A percentile compares a stretch with the other conserved stretches of the same genome.
These are phyloP conservation scores for Pristionchus japonicus DNA, from an alignment of 2,888 invertebrate species.

Conservation along the genomic window DNA sequence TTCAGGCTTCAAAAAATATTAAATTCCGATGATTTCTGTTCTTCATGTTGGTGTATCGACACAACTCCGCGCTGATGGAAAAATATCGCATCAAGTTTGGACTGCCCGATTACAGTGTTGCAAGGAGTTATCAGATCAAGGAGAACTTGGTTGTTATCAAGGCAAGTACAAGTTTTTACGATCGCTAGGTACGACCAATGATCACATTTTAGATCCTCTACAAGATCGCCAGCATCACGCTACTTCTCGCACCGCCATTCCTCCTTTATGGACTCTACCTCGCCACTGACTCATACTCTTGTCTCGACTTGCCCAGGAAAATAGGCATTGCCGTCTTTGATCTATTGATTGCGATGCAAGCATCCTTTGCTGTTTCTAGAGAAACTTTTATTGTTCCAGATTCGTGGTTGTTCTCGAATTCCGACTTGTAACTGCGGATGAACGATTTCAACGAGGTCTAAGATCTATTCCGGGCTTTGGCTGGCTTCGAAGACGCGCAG, in stretches of 20 bases:
- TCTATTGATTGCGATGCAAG: neutral
- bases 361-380: neutral
- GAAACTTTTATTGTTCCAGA: too few relatives aligned
- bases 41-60: neutral
- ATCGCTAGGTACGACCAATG: too few relatives aligned
- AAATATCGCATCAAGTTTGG: neutral
- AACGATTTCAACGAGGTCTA: neutral
- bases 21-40: neutral
- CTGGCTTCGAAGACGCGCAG: neutral
- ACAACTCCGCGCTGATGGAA: neutral
- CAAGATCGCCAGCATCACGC: neutral
- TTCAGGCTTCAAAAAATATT: neutral
- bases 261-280: neutral
- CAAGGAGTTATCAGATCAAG: neutral
- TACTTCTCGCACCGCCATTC: neutral
- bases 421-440: neutral
- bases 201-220: neutral
- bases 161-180: neutral
- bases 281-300: neutral
- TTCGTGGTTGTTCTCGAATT: neutral
- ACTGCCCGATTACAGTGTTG: neutral
- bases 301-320: neutral
- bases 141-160: neutral
- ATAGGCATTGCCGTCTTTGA: neutral
- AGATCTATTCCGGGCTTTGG: neutral